Evolutionary conservation across 2,113 vertebrate species (phyloP), one percentile per base, ranked within the genome.

Genomic region (Thunnus maccoyii): DNA sequence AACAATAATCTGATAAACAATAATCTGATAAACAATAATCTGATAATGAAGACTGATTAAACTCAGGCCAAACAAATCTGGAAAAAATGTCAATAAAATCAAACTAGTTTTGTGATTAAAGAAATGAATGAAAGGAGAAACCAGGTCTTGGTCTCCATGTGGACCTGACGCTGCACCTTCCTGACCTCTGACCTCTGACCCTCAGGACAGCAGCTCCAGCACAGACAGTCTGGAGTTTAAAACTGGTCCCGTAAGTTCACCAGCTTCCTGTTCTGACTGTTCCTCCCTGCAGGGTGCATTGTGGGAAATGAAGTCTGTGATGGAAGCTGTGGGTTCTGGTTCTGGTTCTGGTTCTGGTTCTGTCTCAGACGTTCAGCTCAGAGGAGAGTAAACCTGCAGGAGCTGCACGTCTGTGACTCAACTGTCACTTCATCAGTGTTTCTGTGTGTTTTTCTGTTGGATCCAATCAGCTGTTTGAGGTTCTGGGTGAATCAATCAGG

Each of bases 161-260:
- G 18, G 9, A 1, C 46, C 18, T 52, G 50, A 56, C 25, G 17
- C 55, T 9, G 13, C 2, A 11, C 86, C 78, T 79, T 85, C 84
- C 71, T 78, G 36, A 55, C 89, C 52, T 91, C 44, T 95, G 75
- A 88, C 78, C 82, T 89, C 62, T 85, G 80, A 92, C 84, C 88
- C 36, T 62, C 94, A 98, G 98, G 97, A 97, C 88, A 91, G 95
- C 94, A 95, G 95, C 91, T 97, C 96, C 94, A 97, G 96, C 93
- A 93, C 93, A 79, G 97, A 97, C 91, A 97, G 96, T 95, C 94
- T 97, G 93, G 95, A 96, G 93, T 91, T 84, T 73, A 94, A 95
- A 82, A 91, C 95, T 87, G 84, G 94, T 93, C 95, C 97, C 88
- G 98, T 99, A 98, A 99, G 98, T 99, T 83, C 88, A 90, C 85